Evolutionary conservation across 2,888 invertebrate species (phyloP).

Genomic region (Drosophila parthenogenetica): DNA sequence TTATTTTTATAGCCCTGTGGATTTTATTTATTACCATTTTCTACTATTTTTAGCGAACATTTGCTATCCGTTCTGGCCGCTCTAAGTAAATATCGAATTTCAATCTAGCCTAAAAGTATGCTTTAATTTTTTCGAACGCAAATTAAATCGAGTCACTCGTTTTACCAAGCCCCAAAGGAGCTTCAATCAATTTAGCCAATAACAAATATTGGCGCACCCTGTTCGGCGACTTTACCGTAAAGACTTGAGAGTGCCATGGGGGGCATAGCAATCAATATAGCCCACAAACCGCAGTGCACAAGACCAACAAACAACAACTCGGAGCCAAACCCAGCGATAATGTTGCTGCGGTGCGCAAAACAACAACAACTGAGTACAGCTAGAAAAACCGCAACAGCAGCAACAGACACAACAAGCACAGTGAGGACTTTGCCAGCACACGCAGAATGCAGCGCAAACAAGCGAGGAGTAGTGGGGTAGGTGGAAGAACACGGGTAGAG

Average conservation of each 20-base stretch:
- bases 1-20: too few relatives aligned
- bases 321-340: constrained; percentile 71
- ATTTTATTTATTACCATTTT: too few relatives aligned
- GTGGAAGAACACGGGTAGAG: neutral
- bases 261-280: constrained; percentile 66
- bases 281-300: constrained; percentile 57
- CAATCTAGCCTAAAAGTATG: neutral
- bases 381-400: constrained; percentile 38
- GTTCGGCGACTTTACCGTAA: constrained; percentile 15
- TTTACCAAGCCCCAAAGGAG: constrained; percentile 3
- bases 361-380: constrained; percentile 43
- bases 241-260: constrained; percentile 41
- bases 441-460: constrained; percentile 42
- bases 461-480: neutral
- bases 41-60: too few relatives aligned
- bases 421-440: constrained; percentile 35
- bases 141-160: constrained; percentile 4
- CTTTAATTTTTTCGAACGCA: neutral
- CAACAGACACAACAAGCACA: constrained; percentile 22
- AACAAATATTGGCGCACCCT: constrained; percentile 14
- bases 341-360: constrained; percentile 72
- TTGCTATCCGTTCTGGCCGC: too few relatives aligned
- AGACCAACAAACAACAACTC: constrained; percentile 46
- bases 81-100: too few relatives aligned
- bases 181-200: constrained; percentile 27